Evolutionary conservation across 2,797 vertebrate genomes (phyloP).

Genomic region (Mycteria americana): DNA sequence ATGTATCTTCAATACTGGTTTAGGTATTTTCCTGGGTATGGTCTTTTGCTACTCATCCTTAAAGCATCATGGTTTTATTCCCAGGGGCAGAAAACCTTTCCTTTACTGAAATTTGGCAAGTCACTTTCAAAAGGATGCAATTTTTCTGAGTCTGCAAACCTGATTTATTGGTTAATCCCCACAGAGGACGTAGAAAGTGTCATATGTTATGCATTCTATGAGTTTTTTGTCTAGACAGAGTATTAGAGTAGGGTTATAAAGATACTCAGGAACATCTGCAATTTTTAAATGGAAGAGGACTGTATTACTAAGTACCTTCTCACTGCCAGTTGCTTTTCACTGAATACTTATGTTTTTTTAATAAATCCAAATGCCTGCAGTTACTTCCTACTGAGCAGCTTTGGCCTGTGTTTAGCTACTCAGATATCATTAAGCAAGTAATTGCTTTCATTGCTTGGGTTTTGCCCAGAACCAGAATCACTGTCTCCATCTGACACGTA

Average conservation of each 20-base stretch:
- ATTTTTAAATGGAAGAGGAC: neutral
- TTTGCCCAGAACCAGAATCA: neutral
- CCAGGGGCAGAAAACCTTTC: neutral
- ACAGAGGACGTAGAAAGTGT: slow-evolving; percentile 44
- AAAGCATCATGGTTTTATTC: slow-evolving; percentile 12
- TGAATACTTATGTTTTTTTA: neutral
- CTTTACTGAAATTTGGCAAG: slow-evolving; percentile 40
- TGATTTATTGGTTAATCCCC: slow-evolving; percentile 64
- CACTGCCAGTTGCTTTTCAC: slow-evolving; percentile 1
- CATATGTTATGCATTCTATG: slow-evolving; percentile 31
- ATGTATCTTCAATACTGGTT: neutral
- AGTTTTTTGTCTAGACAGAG: slow-evolving; percentile 72
- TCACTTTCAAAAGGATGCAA: slow-evolving; percentile 25
- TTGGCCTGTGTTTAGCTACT: neutral
- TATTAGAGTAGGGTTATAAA: slow-evolving; percentile 39
- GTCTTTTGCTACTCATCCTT: neutral
- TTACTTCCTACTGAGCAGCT: neutral
- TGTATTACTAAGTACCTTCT: slow-evolving; percentile 21
- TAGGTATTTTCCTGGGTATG: slow-evolving; percentile 1
- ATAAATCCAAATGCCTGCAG: neutral
- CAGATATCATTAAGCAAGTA: neutral
- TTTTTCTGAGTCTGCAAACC: slow-evolving; percentile 28
- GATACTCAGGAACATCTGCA: slow-evolving; percentile 42
- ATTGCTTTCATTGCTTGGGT: neutral
- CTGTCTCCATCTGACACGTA: neutral